phyloP scores from a whole-genome alignment of 2,888 invertebrate genomes.

The Spodoptera littoralis region DNA sequence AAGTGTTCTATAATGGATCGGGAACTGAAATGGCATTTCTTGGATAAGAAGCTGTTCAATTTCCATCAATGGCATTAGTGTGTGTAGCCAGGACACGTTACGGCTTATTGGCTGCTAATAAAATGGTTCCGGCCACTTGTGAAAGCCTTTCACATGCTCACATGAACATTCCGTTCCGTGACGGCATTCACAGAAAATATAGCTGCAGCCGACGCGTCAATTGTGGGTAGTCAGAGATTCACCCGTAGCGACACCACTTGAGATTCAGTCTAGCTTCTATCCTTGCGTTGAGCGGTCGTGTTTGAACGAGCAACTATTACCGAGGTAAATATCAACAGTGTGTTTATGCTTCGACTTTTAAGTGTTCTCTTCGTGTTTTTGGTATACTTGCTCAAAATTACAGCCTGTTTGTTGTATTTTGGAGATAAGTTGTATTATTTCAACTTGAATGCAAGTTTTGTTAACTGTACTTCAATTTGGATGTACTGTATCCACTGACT shows the following conservation, averaged over 20 bases:
- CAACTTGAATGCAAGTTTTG: slow-evolving; percentile 47
- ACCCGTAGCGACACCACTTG: slow-evolving; percentile 41
- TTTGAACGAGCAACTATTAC: slow-evolving; percentile 49
- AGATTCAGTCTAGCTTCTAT: slow-evolving; percentile 61
- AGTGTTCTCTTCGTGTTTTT: slow-evolving; percentile 32
- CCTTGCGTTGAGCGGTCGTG: slow-evolving; percentile 54
- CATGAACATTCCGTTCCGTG: slow-evolving; percentile 67
- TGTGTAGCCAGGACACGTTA: slow-evolving; percentile 52
- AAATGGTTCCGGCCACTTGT: slow-evolving; percentile 61
- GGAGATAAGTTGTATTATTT: slow-evolving; percentile 45
- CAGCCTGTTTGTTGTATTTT: slow-evolving; percentile 28
- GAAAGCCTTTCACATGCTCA: slow-evolving; percentile 68
- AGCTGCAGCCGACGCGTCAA: slow-evolving; percentile 50
- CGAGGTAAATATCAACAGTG: slow-evolving; percentile 31
- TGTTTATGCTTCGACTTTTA: slow-evolving; percentile 33
- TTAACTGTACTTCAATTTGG: slow-evolving; percentile 36
- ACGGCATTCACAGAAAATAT: slow-evolving; percentile 66
- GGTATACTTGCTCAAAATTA: slow-evolving; percentile 37
- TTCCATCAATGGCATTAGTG: slow-evolving; percentile 47
- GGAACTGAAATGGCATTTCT: slow-evolving; percentile 29
- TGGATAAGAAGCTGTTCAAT: slow-evolving; percentile 42
- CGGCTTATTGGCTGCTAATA: slow-evolving; percentile 73
- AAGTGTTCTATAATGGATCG: slow-evolving; percentile 21
- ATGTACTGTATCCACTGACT: slow-evolving; percentile 19
- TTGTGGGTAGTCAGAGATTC: slow-evolving; percentile 61